Conservation (phyloP, 2,113 vertebrate genomes). For the Talpa occidentalis region DNA sequence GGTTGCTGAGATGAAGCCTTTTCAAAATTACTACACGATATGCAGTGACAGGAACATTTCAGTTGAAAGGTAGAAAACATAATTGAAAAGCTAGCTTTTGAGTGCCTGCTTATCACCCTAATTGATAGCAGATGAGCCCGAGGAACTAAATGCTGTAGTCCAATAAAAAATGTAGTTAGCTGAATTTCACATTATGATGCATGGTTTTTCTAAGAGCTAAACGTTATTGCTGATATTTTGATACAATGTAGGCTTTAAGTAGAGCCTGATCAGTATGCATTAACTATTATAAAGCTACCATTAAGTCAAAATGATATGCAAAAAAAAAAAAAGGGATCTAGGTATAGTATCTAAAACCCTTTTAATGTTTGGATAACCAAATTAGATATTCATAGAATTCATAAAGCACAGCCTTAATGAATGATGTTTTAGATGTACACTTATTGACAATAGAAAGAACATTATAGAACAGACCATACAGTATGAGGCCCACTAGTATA, state of each 20-base stretch:
- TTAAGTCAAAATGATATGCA: slow-evolving; percentile 41
- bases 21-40: slow-evolving; percentile 75
- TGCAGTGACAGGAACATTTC: slow-evolving; percentile 75
- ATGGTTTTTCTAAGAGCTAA: slow-evolving; percentile 44
- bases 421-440: background rate
- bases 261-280: slow-evolving; percentile 25
- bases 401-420: slow-evolving; percentile 17
- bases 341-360: slow-evolving; percentile 21
- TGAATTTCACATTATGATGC: slow-evolving; percentile 54
- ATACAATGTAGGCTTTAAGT: slow-evolving; percentile 4
- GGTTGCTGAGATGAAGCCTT: slow-evolving; percentile 76
- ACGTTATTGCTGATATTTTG: slow-evolving; percentile 31
- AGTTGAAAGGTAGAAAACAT: slow-evolving; percentile 74
- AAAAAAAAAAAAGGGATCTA: slow-evolving; percentile 20
- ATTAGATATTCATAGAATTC: slow-evolving; percentile 7
- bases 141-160: slow-evolving; percentile 63
- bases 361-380: background rate
- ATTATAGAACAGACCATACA: background rate
- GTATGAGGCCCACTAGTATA: background rate
- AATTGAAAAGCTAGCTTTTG: slow-evolving; percentile 80
- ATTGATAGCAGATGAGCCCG: slow-evolving; percentile 73
- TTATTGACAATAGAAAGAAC: background rate
- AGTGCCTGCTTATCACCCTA: slow-evolving; percentile 75
- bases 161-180: slow-evolving; percentile 60
- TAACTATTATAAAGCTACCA: slow-evolving; percentile 43